Evolutionary conservation across 1,140 invertebrate species (phyloP).

Genomic region (Neodiprion pinetum): DNA sequence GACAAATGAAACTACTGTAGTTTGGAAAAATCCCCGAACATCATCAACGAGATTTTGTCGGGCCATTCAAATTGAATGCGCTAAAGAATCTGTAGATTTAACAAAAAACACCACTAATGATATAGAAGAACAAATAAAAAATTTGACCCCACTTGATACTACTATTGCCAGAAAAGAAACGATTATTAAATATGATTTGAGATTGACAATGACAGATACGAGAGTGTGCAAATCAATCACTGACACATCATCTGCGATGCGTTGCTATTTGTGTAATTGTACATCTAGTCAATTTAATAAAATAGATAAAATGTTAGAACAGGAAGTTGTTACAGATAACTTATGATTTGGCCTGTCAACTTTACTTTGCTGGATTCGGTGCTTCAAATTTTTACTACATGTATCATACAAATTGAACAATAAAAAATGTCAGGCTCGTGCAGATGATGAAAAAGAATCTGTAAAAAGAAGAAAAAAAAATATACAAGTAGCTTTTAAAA

Average conservation of each 20-base stretch:
- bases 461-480: too few relatives aligned
- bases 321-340: constrained; percentile 26
- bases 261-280: constrained; percentile 47
- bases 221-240: constrained; percentile 55
- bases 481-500: not conserved
- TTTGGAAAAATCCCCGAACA: constrained; percentile 45
- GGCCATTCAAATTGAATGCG: constrained; percentile 40
- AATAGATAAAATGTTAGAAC: constrained; percentile 24
- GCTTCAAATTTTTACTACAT: constrained; percentile 45
- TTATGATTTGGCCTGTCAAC: constrained; percentile 44
- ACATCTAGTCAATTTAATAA: constrained; percentile 48
- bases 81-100: constrained; percentile 39
- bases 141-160: constrained; percentile 21
- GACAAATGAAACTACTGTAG: constrained; percentile 26
- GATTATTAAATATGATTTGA: constrained; percentile 32
- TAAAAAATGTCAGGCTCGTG: constrained; percentile 38
- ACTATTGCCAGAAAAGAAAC: constrained; percentile 24
- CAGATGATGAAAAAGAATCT: constrained; percentile 16
- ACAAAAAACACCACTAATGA: constrained; percentile 32
- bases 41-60: constrained; percentile 45
- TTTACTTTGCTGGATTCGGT: constrained; percentile 49
- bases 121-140: constrained; percentile 27
- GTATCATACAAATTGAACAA: constrained; percentile 40
- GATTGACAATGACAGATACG: constrained; percentile 53
- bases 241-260: constrained; percentile 42